Percentiles rank a stretch among this genome's conserved stretches.
Evolutionary conservation across 2,888 invertebrate species (phyloP).

Genomic region (Brachypterus glaber): DNA sequence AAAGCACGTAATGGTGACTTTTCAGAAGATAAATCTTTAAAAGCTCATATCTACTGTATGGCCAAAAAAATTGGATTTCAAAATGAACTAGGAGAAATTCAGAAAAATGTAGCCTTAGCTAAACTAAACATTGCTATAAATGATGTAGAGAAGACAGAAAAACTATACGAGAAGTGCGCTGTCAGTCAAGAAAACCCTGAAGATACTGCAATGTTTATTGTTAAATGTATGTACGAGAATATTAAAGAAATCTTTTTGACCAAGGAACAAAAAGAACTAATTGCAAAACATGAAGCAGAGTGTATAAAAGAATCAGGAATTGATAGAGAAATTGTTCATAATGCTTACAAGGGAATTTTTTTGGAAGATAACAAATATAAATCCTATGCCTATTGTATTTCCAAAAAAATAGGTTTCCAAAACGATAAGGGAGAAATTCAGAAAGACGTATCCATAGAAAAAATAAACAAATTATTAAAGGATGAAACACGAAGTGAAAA

Average conservation of each 20-base stretch:
- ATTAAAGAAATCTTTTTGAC: constrained; percentile 7
- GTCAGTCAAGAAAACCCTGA: constrained; percentile 11
- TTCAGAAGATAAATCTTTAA: constrained; percentile 16
- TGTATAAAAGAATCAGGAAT: constrained; percentile 16
- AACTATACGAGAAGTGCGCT: background rate
- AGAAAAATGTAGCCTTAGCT: constrained; percentile 8
- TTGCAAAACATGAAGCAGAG: constrained; percentile 11
- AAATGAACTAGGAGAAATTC: constrained; percentile 12
- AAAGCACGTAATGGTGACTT: constrained; percentile 13
- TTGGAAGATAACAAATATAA: constrained; percentile 17
- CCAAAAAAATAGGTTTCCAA: constrained; percentile 17
- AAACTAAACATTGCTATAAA: constrained; percentile 6
- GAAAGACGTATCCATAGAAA: constrained; percentile 10
- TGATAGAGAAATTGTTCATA: constrained; percentile 6
- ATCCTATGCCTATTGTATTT: constrained; percentile 14
- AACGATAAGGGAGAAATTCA: constrained; percentile 11
- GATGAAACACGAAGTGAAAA: constrained; percentile 16
- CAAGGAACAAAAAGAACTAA: constrained; percentile 5
- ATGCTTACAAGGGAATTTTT: constrained; percentile 13
- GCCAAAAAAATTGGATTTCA: constrained; percentile 16
- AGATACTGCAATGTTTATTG: constrained; percentile 17
- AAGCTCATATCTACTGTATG: constrained; percentile 16
- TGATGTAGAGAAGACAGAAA: constrained; percentile 5
- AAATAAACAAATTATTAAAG: constrained; percentile 5
- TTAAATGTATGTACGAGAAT: constrained; percentile 18